A percentile compares a stretch with the other conserved stretches of the same genome.
These are phyloP conservation scores for Pagrus major DNA, from an alignment of 2,113 vertebrate species.

Conservation along the genomic window DNA sequence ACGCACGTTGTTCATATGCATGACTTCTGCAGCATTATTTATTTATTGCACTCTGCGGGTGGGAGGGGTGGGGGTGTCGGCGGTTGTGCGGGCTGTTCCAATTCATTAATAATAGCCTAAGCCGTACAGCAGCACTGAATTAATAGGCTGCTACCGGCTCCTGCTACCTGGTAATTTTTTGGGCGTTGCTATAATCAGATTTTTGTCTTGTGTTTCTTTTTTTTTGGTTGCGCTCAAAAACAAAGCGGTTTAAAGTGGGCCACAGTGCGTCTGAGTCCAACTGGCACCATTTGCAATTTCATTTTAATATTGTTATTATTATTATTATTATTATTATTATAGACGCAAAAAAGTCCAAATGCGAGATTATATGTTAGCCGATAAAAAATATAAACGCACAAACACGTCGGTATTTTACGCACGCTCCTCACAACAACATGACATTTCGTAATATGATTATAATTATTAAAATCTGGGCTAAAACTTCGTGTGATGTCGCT, in stretches of 20 bases:
- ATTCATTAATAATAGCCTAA: conserved; percentile 82
- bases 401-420: neutral
- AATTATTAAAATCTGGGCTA: neutral
- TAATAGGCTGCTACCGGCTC: conserved; percentile 64
- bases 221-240: conserved; percentile 5
- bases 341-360: neutral
- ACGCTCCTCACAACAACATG: neutral
- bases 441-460: neutral
- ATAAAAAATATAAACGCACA: neutral
- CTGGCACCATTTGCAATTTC: conserved; percentile 26
- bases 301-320: conserved; percentile 14
- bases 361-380: neutral
- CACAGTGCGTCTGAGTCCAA: conserved; percentile 40
- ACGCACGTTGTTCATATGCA: conserved; percentile 83
- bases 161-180: conserved; percentile 33
- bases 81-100: conserved; percentile 67
- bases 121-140: conserved; percentile 71
- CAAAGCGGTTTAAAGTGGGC: conserved; percentile 43
- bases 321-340: conserved; percentile 6
- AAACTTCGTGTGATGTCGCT: neutral
- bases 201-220: neutral
- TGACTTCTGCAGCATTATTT: conserved; percentile 82
- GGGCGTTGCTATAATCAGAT: conserved; percentile 18
- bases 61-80: conserved; percentile 46
- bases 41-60: conserved; percentile 80